Conservation (phyloP, 2,888 invertebrate genomes). For the Nymphalis c-album region DNA sequence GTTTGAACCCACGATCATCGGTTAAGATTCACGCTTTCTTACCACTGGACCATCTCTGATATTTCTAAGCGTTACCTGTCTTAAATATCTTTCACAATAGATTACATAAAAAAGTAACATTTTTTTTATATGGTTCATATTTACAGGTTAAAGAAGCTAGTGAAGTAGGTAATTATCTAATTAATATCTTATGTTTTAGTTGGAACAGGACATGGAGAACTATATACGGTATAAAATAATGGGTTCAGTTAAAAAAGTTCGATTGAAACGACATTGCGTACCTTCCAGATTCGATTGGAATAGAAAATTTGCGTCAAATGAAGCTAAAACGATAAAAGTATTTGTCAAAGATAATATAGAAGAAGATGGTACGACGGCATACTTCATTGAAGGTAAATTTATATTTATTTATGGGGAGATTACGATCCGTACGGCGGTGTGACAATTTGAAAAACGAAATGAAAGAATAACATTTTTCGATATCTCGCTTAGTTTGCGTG, state of each 20-base stretch:
- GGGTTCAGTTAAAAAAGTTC: slow-evolving; percentile 30
- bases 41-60: no score
- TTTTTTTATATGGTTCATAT: background rate
- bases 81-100: no score
- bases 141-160: background rate
- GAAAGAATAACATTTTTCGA: no score
- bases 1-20: no score
- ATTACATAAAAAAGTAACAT: no score
- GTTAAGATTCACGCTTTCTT: no score
- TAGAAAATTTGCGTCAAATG: background rate
- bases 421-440: no score
- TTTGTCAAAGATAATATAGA: background rate
- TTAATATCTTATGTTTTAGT: slow-evolving; percentile 15
- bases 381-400: background rate
- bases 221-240: slow-evolving; percentile 33
- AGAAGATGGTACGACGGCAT: background rate
- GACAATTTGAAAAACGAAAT: no score
- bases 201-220: slow-evolving; percentile 33
- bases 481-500: no score
- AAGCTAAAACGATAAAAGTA: background rate
- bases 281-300: slow-evolving; percentile 5
- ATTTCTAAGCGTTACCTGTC: no score
- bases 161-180: no score
- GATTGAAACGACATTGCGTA: slow-evolving; percentile 22
- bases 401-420: no score